These are phyloP conservation scores for Drosophila mojavensis DNA, from an alignment of 1,140 invertebrate species.

Conservation along the genomic window DNA sequence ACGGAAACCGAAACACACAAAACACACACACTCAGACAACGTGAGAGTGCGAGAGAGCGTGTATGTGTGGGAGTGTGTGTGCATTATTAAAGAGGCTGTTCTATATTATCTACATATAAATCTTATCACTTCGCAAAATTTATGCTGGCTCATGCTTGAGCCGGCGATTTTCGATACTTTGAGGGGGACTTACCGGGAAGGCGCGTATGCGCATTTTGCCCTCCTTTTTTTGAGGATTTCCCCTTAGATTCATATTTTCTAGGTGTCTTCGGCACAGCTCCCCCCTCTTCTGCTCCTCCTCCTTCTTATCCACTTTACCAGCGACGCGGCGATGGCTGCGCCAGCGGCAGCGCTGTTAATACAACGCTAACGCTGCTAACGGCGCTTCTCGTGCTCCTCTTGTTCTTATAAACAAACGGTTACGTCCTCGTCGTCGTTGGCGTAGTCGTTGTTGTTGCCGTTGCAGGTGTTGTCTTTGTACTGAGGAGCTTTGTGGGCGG, in stretches of 20 bases:
- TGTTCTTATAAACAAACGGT: conserved; percentile 45
- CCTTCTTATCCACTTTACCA: conserved; percentile 56
- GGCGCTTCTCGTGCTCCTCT: conserved; percentile 1
- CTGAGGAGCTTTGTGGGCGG: background rate
- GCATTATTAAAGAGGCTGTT: too few species aligned
- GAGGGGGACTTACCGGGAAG: conserved; percentile 93
- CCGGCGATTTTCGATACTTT: conserved; percentile 12
- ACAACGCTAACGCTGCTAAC: conserved; percentile 18
- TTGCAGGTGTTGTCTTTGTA: conserved; percentile 3
- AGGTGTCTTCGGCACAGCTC: conserved; percentile 73
- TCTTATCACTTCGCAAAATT: conserved; percentile 37
- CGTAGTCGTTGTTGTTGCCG: background rate
- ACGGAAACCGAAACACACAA: background rate
- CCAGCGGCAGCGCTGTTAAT: conserved; percentile 22
- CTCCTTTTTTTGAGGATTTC: conserved; percentile 90
- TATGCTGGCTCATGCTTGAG: conserved; percentile 42
- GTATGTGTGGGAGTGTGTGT: background rate
- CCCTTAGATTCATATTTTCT: conserved; percentile 78
- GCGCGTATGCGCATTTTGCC: conserved; percentile 98
- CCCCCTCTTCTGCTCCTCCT: conserved; percentile 77
- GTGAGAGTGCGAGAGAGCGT: background rate
- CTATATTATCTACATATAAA: background rate
- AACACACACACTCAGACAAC: background rate
- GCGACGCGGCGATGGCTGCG: conserved; percentile 49
- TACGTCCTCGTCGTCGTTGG: conserved; percentile 17